Evolutionary conservation across 2,888 invertebrate species (phyloP).

Genomic region (Sylvicola fuscatus): DNA sequence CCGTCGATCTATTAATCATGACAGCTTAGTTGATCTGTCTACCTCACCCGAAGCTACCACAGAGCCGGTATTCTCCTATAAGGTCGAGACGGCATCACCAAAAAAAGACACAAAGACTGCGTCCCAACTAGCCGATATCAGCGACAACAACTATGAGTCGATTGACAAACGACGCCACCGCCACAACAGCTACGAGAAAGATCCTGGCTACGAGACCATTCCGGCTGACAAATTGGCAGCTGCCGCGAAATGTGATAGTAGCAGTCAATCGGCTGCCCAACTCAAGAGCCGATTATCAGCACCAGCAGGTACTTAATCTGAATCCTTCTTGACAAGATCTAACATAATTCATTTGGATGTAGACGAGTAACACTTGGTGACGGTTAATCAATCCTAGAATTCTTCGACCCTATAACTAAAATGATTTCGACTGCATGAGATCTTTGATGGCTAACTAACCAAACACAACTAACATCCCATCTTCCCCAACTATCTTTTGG

Average conservation of each 20-base stretch:
- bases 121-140: neutral
- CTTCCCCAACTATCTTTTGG: too few species aligned
- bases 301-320: constrained; percentile 1
- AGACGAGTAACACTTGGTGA: neutral
- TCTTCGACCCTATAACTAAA: too few species aligned
- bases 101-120: constrained; percentile 14
- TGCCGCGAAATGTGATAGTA: neutral
- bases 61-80: too few species aligned
- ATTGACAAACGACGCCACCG: constrained; percentile 28
- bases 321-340: constrained; percentile 3
- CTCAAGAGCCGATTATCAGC: constrained; percentile 1
- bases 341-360: constrained; percentile 1
- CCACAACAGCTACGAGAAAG: constrained; percentile 26
- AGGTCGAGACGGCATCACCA: too few species aligned
- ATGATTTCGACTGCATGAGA: too few species aligned
- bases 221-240: constrained; percentile 15
- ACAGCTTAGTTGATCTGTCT: too few species aligned
- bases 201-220: constrained; percentile 43
- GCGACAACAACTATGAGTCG: constrained; percentile 39
- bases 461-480: too few species aligned
- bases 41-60: too few species aligned
- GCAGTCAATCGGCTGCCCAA: neutral
- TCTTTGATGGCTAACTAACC: too few species aligned
- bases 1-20: constrained; percentile 7
- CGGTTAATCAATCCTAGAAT: too few species aligned